A percentile compares a stretch with the other conserved stretches of the same genome.
phyloP scores from a whole-genome alignment of 2,888 invertebrate genomes.

The Drosophila meridionalis region DNA sequence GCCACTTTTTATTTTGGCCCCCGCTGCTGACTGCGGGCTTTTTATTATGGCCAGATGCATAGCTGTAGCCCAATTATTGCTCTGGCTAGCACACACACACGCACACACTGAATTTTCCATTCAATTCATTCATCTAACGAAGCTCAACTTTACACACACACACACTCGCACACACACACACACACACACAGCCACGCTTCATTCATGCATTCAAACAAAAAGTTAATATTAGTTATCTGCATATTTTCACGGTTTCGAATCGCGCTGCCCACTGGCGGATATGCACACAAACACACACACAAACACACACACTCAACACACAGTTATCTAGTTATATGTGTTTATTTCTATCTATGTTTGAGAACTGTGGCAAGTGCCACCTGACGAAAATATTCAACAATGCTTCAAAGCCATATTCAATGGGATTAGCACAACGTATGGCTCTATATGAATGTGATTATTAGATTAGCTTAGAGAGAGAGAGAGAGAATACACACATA shows the following conservation, averaged over 20 bases:
- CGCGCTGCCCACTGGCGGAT: conserved; percentile 75
- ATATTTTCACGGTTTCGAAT: conserved; percentile 75
- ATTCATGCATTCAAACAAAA: conserved; percentile 74
- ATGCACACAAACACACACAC: conserved; percentile 35
- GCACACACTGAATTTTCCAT: conserved; percentile 19
- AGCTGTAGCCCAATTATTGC: conserved; percentile 43
- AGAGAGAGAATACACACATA: background rate
- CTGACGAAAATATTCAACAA: conserved; percentile 64
- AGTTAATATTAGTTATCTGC: conserved; percentile 79
- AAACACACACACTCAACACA: background rate
- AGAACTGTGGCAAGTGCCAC: conserved; percentile 55
- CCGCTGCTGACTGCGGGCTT: conserved; percentile 37
- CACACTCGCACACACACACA: conserved; percentile 9
- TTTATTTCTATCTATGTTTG: conserved; percentile 27
- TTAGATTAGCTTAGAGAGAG: background rate
- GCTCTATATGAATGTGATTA: conserved; percentile 6
- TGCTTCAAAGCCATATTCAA: conserved; percentile 22
- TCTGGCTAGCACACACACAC: conserved; percentile 7
- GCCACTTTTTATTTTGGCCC: conserved; percentile 9
- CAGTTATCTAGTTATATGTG: conserved; percentile 1
- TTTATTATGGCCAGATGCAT: conserved; percentile 23
- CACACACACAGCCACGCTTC: conserved; percentile 53
- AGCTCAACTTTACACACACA: conserved; percentile 27
- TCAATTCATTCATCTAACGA: conserved; percentile 51
- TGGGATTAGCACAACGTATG: conserved; percentile 32